A percentile compares a stretch with the other conserved stretches of the same genome.
phyloP scores from a whole-genome alignment of 1,140 invertebrate genomes.

The Anoplophora glabripennis region DNA sequence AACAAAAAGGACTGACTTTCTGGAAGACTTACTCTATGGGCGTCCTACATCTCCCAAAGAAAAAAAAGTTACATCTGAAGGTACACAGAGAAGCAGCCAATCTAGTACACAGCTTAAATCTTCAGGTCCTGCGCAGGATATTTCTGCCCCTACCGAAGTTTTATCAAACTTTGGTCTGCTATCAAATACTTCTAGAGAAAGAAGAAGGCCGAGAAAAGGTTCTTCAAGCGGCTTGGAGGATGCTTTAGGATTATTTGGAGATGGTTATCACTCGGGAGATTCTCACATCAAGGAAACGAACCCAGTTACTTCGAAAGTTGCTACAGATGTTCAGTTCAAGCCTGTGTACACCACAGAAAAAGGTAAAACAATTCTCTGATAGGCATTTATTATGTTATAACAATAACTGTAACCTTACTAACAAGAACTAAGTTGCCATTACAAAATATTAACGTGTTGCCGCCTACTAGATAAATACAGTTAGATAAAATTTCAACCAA shows the following conservation, averaged over 20 bases:
- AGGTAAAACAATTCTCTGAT: neutral
- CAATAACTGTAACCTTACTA: no score
- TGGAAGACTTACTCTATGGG: conserved; percentile 39
- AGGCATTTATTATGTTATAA: no score
- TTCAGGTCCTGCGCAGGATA: conserved; percentile 2
- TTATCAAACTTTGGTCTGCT: neutral
- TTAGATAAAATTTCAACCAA: no score
- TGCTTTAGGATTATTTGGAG: conserved; percentile 11
- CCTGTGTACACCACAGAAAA: neutral
- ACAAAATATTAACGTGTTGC: no score
- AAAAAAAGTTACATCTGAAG: conserved; percentile 36
- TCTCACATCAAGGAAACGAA: neutral
- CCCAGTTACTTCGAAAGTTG: neutral
- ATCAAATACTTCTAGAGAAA: conserved; percentile 1
- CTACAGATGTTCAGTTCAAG: no score
- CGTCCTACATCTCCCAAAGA: conserved; percentile 24
- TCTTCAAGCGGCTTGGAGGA: conserved; percentile 21
- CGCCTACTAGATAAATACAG: no score
- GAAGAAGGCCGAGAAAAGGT: conserved; percentile 20
- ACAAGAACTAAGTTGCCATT: no score
- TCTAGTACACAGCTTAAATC: neutral
- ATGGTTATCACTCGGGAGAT: neutral
- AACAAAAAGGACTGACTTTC: conserved; percentile 26
- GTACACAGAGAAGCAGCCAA: conserved; percentile 41
- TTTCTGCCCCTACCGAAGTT: neutral